Base-by-base conservation (phyloP, 2,113 vertebrate species). In the Plotosus lineatus region DNA sequence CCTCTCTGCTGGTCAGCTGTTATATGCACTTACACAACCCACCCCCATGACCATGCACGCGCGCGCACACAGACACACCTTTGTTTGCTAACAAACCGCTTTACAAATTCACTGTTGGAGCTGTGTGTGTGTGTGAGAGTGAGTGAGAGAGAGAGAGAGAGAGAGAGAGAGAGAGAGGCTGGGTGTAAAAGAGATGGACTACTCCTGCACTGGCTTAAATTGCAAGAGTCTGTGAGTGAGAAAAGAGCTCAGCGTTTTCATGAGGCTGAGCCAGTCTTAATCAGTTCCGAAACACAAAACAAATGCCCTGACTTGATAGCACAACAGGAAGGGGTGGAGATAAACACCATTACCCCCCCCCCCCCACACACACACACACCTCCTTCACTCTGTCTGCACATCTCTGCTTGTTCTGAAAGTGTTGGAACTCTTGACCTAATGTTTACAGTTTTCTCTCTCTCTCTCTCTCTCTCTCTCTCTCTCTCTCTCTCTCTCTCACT, bases 1-100 rank as follows among this genome's bases (percentile, higher is more conserved):
- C 21, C 50, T 76, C 76, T 73, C 71, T 66, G 82, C 56, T 26
- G 40, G 82, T 84, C 82, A 84, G 78, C 83, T 79, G 80, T 69
- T 82, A 69, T 69, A 58, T 75, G 80, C 77, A 82, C 73, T 46
- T 68, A 50, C 44, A 78, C 76, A 78, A 42, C 56, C 42, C 72
- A 63, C 71, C 58, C 79, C 36, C 68, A 50, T 31, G 33, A 46
- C 40, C 51, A 71, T 55, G 76, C 71, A 79, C 77, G 72, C 65
- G 58, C 60, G 50, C 28, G 66, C 60, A 78, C 65, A 80, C 72
- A 80, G 28, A 79, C 82, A 78, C 55, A 74, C 53, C 23, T 72
- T 72, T 72, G 68, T 79, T 83, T 83, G 82, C 77, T 65, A 65
- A 65, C 60, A 50, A 65, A 46, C 80, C 28, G n/a, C 79, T 63